phyloP scores from a whole-genome alignment of 2,113 vertebrate species.

The Rafetus swinhoei region DNA sequence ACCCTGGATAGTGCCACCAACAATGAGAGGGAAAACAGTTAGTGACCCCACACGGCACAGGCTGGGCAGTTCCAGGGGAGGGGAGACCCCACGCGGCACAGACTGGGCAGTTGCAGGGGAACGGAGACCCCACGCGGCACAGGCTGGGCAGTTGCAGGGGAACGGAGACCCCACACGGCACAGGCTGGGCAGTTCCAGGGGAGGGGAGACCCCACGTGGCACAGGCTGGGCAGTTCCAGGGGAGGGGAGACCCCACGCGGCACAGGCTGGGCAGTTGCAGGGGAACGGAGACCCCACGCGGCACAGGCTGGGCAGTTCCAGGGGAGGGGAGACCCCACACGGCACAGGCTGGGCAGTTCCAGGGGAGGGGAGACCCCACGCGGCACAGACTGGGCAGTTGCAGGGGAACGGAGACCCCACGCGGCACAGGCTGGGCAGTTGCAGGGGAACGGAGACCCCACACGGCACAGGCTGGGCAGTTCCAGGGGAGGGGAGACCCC shows the following conservation, averaged over 20 bases:
- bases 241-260: neutral
- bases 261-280: too few species aligned
- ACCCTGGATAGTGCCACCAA: neutral
- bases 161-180: too few species aligned
- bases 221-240: neutral
- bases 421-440: too few species aligned
- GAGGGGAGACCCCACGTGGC: too few species aligned
- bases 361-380: neutral
- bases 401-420: too few species aligned
- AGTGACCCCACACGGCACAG: fast-evolving
- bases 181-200: too few species aligned
- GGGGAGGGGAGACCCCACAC: neutral
- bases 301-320: neutral
- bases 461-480: too few species aligned
- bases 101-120: fast-evolving
- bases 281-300: neutral
- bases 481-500: too few species aligned
- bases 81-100: neutral
- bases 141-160: too few species aligned
- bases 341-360: fast-evolving
- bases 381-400: fast-evolving
- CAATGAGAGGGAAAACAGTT: neutral
- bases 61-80: fast-evolving
- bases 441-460: too few species aligned
- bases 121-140: too few species aligned